Percentiles rank a stretch among this genome's conserved stretches.
Evolutionary conservation across 1,140 invertebrate species (phyloP).

Genomic region (Ditylenchus dipsaci): DNA sequence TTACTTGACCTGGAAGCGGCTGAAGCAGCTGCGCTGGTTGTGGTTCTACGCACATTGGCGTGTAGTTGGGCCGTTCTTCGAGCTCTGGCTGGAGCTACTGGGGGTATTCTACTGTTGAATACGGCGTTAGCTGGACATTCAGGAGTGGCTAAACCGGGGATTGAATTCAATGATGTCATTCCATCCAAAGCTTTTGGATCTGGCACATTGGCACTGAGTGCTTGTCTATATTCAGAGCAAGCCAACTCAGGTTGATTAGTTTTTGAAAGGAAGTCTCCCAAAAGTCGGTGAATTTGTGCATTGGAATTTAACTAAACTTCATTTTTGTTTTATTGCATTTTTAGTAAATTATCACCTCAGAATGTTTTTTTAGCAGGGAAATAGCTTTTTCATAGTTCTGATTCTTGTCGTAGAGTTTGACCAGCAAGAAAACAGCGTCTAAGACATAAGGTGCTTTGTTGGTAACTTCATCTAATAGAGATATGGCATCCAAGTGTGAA

Average conservation of each 20-base stretch:
- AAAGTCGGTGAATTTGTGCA: slow-evolving; percentile 3
- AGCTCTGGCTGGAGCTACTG: not conserved
- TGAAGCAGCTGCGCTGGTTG: not conserved
- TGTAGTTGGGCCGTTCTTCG: not conserved
- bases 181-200: slow-evolving; percentile 7
- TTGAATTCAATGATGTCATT: not conserved
- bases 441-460: slow-evolving; percentile 3
- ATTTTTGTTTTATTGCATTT: not conserved
- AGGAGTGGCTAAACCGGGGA: not conserved
- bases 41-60: not conserved
- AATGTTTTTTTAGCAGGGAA: slow-evolving; percentile 2
- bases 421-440: slow-evolving; percentile 13
- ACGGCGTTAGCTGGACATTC: not conserved
- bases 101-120: not conserved
- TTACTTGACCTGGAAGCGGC: not conserved
- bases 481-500: not conserved
- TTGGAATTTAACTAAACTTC: not conserved
- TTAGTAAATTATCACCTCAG: not conserved
- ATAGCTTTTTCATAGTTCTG: slow-evolving; percentile 15
- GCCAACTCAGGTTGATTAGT: slow-evolving; percentile 1
- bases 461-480: slow-evolving; percentile 4
- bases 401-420: slow-evolving; percentile 15
- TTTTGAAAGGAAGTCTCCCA: slow-evolving; percentile 10
- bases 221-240: slow-evolving; percentile 6
- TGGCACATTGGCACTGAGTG: not conserved